These are phyloP conservation scores for Drosophila carrolli DNA, from an alignment of 1,140 invertebrate genomes.

Conservation along the genomic window DNA sequence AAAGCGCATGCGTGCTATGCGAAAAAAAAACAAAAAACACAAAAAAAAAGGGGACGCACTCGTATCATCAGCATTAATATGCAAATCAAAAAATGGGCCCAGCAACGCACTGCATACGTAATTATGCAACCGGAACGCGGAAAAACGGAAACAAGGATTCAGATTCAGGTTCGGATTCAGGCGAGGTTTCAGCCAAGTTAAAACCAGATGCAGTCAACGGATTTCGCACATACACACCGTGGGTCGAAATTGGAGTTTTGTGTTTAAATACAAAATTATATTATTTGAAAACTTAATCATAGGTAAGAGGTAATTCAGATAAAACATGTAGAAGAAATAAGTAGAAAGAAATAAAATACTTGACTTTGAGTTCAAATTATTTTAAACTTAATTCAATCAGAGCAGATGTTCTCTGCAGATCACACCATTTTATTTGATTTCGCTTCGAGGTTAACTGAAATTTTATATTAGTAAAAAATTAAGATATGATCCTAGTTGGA, in stretches of 20 bases:
- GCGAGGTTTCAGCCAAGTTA: constrained; percentile 3
- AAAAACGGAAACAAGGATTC: constrained; percentile 23
- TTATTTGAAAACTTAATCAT: too few relatives aligned
- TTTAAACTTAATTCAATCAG: not conserved
- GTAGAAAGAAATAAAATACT: too few relatives aligned
- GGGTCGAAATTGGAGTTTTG: not conserved
- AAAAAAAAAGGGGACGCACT: constrained; percentile 12
- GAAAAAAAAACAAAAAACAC: not conserved
- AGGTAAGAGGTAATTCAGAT: too few relatives aligned
- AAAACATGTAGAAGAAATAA: too few relatives aligned
- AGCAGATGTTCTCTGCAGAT: not conserved
- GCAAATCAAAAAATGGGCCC: constrained; percentile 63
- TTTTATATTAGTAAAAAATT: not conserved
- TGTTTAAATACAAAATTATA: not conserved
- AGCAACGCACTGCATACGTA: constrained; percentile 61
- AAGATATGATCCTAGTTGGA: not conserved
- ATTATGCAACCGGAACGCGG: constrained; percentile 39
- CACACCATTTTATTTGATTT: not conserved
- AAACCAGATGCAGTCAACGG: constrained; percentile 22
- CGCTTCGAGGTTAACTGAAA: not conserved
- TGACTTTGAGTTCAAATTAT: too few relatives aligned
- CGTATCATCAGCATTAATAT: constrained; percentile 67
- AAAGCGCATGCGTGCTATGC: constrained; percentile 63
- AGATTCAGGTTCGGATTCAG: not conserved
- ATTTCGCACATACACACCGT: constrained; percentile 17